These are phyloP conservation scores for Cyclophora punctaria DNA, from an alignment of 2,888 invertebrate genomes.

Conservation along the genomic window DNA sequence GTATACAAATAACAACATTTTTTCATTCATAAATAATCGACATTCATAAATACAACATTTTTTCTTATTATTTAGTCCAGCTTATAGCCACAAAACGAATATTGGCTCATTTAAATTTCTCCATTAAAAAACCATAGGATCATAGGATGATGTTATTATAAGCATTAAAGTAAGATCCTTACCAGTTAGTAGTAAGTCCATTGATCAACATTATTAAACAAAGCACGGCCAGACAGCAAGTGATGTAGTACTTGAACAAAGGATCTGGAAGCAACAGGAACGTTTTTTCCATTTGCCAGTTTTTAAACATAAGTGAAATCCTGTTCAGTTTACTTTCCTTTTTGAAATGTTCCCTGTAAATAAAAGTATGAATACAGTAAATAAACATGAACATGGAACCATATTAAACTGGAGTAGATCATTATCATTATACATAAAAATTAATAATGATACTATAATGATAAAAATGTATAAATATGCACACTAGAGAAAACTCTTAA, in stretches of 20 bases:
- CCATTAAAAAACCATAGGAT: too few species aligned
- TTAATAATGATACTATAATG: too few species aligned
- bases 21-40: too few species aligned
- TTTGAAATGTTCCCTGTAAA: conserved; percentile 80
- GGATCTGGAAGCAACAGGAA: conserved; percentile 86
- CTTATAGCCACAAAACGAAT: too few species aligned
- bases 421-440: too few species aligned
- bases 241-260: conserved; percentile 85
- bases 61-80: too few species aligned
- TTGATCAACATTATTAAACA: conserved; percentile 47
- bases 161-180: conserved; percentile 12
- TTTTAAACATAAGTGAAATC: conserved; percentile 64
- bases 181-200: conserved; percentile 61
- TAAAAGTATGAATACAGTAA: conserved; percentile 1
- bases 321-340: conserved; percentile 74
- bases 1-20: background rate
- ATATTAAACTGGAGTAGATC: too few species aligned
- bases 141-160: background rate
- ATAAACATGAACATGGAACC: too few species aligned
- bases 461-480: too few species aligned
- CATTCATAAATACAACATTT: too few species aligned
- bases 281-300: conserved; percentile 78
- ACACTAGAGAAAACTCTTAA: too few species aligned
- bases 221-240: conserved; percentile 55
- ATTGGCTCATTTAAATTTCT: too few species aligned